Conservation (phyloP, 2,113 vertebrate species). For the Rhea americana region DNA sequence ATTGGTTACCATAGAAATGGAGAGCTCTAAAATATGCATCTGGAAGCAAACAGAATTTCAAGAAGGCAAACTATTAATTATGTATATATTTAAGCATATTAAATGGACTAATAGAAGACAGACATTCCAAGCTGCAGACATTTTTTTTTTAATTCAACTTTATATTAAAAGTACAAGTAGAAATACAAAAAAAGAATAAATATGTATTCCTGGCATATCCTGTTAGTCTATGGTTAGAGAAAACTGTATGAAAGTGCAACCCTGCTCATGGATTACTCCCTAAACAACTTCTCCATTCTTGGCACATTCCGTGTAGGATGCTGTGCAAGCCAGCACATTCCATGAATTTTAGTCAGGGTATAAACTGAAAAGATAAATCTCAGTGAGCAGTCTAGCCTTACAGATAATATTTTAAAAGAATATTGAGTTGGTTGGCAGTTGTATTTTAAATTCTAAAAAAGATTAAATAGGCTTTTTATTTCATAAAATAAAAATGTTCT, state of each 20-base stretch:
- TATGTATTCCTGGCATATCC: fast-evolving
- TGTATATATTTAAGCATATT: background rate
- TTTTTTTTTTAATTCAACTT: background rate
- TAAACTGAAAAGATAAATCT: background rate
- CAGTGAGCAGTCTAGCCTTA: background rate
- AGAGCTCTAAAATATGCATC: background rate
- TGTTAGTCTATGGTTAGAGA: background rate
- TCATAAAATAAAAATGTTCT: background rate
- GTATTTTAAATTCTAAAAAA: background rate
- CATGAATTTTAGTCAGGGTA: background rate
- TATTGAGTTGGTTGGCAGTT: background rate
- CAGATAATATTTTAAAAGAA: background rate
- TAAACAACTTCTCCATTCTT: background rate
- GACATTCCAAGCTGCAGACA: background rate
- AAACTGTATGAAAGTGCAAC: background rate
- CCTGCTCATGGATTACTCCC: background rate
- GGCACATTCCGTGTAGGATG: background rate
- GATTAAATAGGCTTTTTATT: background rate
- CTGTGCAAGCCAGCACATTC: background rate
- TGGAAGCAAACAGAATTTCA: background rate
- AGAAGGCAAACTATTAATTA: background rate
- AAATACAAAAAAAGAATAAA: background rate
- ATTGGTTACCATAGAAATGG: background rate
- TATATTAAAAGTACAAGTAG: background rate
- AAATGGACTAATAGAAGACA: fast-evolving